Evolutionary conservation across 2,113 vertebrate genomes (phyloP), one percentile per base, ranked within the genome.

Genomic region (Cnemophilus loriae): DNA sequence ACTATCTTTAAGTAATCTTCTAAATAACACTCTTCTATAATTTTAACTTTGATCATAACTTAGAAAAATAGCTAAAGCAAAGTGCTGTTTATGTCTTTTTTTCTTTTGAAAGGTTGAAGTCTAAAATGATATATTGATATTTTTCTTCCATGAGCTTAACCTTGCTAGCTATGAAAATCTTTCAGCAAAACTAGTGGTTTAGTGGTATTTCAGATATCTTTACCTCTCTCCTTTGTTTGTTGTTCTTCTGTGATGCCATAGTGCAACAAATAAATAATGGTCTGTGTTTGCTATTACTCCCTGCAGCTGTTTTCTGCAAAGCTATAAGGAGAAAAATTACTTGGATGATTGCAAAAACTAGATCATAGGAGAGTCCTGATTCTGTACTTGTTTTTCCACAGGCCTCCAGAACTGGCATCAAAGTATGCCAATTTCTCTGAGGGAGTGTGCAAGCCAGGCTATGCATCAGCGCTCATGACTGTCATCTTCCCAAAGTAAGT

Each of bases 401-500:
- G 99, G 97, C 98, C 99, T 95, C 97, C 94, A 64, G 99, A 99
- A 89, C 95, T 99, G 96, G 95, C 97, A 87, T 98, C 98, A 93
- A 99, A 99, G 97, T 99, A 99, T 42, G 98, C 98, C 86, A 99
- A 99, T 98, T 98, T 99, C 96, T 99, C 98, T 37, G 98, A 99
- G 69, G 99, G 99, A 94, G 84, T 95, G 87, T 99, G 99, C 98
- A 99, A 98, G 84, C 99, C 98, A 21, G 99, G 99, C 95, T 99
- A 99, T 60, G 98, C 99, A 63, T 98, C 99, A 70, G 99, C 99
- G 61, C 98, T 99, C 97, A 99, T 99, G 99, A 98, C 98, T 47
- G 96, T 98, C 97, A 99, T 99, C 98, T 99, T 99, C 94, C 99
- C 99, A 86, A 99, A 99, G 99, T 99, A 98, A 99, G 99, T 97